Evolutionary conservation across 2,888 invertebrate genomes (phyloP).

Genomic region (Watsonalla binaria): DNA sequence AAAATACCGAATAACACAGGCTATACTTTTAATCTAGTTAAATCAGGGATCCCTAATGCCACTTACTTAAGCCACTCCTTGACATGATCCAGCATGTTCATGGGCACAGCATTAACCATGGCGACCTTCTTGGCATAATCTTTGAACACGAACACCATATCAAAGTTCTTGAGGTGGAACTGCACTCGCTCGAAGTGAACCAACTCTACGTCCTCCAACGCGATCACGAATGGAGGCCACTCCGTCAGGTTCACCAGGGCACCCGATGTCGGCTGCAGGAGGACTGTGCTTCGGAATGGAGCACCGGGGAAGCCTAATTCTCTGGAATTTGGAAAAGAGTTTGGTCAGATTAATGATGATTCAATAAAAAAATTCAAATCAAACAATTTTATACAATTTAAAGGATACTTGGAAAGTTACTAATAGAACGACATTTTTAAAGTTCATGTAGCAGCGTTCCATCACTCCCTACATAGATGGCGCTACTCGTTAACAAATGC

Average conservation of each 20-base stretch:
- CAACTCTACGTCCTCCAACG: slow-evolving; percentile 97
- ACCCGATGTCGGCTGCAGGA: slow-evolving; percentile 98
- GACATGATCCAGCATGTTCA: slow-evolving; percentile 99
- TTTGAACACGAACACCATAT: slow-evolving; percentile 99
- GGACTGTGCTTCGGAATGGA: slow-evolving; percentile 96
- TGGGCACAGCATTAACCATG: slow-evolving; percentile 99
- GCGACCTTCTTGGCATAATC: slow-evolving; percentile 96
- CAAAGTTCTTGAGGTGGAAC: slow-evolving; percentile 99
- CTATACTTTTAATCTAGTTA: no score
- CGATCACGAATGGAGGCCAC: slow-evolving; percentile 99
- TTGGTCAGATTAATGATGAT: no score
- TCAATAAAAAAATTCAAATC: no score
- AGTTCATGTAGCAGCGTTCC: no score
- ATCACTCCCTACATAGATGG: no score
- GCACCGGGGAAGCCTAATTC: slow-evolving; percentile 99
- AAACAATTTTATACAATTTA: no score
- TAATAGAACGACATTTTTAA: no score
- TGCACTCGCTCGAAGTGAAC: slow-evolving; percentile 99
- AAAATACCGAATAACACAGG: no score
- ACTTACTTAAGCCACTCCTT: slow-evolving; percentile 99
- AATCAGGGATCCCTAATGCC: not conserved
- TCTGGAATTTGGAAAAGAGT: slow-evolving; percentile 51
- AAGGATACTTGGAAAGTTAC: no score
- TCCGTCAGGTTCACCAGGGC: slow-evolving; percentile 98
- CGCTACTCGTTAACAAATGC: no score